Evolutionary conservation across 2,888 invertebrate genomes (phyloP).

Genomic region (Clitarchus hookeri): DNA sequence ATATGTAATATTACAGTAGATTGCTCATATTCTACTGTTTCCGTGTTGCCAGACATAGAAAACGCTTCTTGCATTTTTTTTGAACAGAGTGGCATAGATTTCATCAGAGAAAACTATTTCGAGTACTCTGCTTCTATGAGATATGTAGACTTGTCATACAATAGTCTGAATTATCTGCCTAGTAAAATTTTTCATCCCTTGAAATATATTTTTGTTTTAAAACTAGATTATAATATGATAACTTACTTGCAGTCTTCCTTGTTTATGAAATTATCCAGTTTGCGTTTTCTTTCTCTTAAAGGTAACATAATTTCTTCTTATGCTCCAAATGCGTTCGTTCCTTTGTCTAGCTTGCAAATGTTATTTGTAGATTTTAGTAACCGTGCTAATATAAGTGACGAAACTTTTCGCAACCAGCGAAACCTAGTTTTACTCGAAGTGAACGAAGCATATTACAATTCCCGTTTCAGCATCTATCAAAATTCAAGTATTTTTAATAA

Average conservation of each 20-base stretch:
- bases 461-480: not conserved
- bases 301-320: not conserved
- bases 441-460: not conserved
- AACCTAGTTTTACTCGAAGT: not conserved
- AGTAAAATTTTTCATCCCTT: not conserved
- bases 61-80: not conserved
- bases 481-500: not conserved
- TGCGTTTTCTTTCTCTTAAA: not conserved
- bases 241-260: not conserved
- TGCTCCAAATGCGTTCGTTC: not conserved
- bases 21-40: not conserved
- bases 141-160: not conserved
- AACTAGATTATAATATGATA: not conserved
- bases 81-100: not conserved
- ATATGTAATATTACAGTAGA: not conserved
- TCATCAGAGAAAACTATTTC: not conserved
- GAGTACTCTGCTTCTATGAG: not conserved
- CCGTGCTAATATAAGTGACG: not conserved
- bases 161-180: not conserved
- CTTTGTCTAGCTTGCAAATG: not conserved
- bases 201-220: not conserved
- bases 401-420: not conserved
- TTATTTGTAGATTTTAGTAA: not conserved
- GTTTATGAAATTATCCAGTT: not conserved
- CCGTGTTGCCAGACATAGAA: not conserved